Percentiles rank a stretch among this genome's conserved stretches.
These are phyloP conservation scores for Lophius piscatorius DNA, from an alignment of 2,113 vertebrate species.

Conservation along the genomic window DNA sequence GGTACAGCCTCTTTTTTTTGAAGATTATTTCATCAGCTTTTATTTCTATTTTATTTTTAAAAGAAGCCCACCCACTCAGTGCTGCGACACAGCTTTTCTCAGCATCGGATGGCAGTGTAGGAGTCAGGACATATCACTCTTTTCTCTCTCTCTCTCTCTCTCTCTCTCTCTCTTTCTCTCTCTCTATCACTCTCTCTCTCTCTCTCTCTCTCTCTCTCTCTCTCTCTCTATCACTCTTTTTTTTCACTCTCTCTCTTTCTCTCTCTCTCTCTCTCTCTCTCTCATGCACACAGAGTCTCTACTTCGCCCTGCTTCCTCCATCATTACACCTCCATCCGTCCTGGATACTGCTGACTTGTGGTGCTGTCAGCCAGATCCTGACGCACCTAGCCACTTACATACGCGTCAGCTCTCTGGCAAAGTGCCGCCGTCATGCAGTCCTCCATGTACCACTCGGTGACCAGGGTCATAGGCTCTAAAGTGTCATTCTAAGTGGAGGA, in stretches of 20 bases:
- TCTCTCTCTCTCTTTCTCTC: conserved; percentile 2
- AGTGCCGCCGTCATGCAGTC: conserved; percentile 46
- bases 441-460: conserved; percentile 58
- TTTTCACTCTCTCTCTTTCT: conserved; percentile 32
- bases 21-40: conserved; percentile 51
- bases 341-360: conserved; percentile 72
- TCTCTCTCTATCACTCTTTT: conserved; percentile 26
- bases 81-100: conserved; percentile 72
- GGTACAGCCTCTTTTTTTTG: conserved; percentile 28
- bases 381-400: conserved; percentile 67
- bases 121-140: conserved; percentile 57
- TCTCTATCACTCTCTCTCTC: conserved; percentile 7
- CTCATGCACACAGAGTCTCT: no score
- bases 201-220: conserved; percentile 13
- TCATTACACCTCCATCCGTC: conserved; percentile 66
- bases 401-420: conserved; percentile 71
- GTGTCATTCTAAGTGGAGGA: conserved; percentile 25
- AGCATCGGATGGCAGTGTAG: conserved; percentile 61
- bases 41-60: conserved; percentile 52
- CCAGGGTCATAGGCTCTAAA: conserved; percentile 5
- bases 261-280: conserved; percentile 13
- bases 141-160: conserved; percentile 4
- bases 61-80: conserved; percentile 68
- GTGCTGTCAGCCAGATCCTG: conserved; percentile 68
- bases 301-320: conserved; percentile 71